Base-by-base conservation (phyloP, 2,113 vertebrate genomes). In the Manacus vitellinus region DNA sequence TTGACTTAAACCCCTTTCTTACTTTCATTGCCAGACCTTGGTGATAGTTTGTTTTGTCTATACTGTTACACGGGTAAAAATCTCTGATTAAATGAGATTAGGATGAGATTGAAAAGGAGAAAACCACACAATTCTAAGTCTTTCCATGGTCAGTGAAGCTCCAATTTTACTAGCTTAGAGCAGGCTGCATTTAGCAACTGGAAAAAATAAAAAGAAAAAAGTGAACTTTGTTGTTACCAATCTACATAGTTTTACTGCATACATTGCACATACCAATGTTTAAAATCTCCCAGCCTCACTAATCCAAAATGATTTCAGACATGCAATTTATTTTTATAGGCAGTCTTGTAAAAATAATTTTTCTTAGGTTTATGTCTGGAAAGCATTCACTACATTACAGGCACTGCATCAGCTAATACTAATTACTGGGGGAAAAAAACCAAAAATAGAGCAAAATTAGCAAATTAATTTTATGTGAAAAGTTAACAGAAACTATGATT, bases 301-400 rank as follows among this genome's bases (percentile, higher is more conserved):
- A 88, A 79, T 73, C 75, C 70, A 54, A 75, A 72, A 22, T 22
- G 49, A 68, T 89, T 81, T 91, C 74, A 68, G 78, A 88, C 5
- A 65, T 46, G 54, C 30, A 59, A 72, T 52, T 37, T 41, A 68
- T 84, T 96, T 95, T 91, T 76, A 93, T 30, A 85, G n/a, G 28
- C 58, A 80, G 41, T 30, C 76, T 73, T 85, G 72, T 73, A 73
- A 94, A 94, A 93, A 88, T 83, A 72, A 27, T 56, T 92, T 79
- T 65, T 73, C 25, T 68, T 86, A 25, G 27, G 70, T 88, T 10
- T 59, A 46, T 49, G 11, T 85, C 49, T 90, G 85, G 78, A 76
- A 93, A 85, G 28, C 12, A 31, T 82, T 7, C 5, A 49, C 58
- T 75, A 12, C 6, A 11, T 70, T 66, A 25, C 37, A 73, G 66